Evolutionary conservation across 2,888 invertebrate species (phyloP).

Genomic region (Ophion obscuratus): DNA sequence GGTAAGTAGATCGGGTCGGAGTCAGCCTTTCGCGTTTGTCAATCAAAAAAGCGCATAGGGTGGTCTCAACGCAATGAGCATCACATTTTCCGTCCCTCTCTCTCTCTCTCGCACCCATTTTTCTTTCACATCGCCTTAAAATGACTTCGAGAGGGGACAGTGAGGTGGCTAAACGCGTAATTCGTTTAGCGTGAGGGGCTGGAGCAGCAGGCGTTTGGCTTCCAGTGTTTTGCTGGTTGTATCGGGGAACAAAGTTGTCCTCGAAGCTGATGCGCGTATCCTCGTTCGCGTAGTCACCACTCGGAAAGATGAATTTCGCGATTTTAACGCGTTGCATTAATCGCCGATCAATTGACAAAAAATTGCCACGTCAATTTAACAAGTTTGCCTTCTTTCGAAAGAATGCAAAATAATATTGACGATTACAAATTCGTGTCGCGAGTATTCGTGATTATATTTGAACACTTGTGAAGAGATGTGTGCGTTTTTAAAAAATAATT

Average conservation of each 20-base stretch:
- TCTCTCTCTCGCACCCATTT: not conserved
- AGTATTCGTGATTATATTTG: not conserved
- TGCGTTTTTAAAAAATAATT: not conserved
- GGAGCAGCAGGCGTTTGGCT: constrained; percentile 63
- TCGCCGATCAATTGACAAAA: not conserved
- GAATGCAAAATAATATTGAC: not conserved
- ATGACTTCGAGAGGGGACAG: constrained; percentile 35
- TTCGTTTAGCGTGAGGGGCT: constrained; percentile 77
- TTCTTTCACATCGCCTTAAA: constrained; percentile 28
- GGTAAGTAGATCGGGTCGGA: constrained; percentile 2
- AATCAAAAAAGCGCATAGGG: constrained; percentile 46
- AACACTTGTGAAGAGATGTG: not conserved
- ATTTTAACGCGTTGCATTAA: not conserved
- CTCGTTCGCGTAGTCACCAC: constrained; percentile 32
- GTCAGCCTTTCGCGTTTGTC: constrained; percentile 47
- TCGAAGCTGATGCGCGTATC: constrained; percentile 32
- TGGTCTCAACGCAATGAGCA: not conserved
- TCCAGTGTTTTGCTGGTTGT: constrained; percentile 51
- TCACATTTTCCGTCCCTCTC: not conserved
- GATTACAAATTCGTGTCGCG: not conserved
- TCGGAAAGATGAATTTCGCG: not conserved
- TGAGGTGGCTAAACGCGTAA: constrained; percentile 79
- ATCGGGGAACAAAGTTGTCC: constrained; percentile 37
- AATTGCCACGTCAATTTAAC: not conserved
- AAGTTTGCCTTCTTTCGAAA: not conserved